A percentile compares a stretch with the other conserved stretches of the same genome.
Evolutionary conservation across 2,797 vertebrate species (phyloP).

Genomic region (Acanthurus leucopareius): DNA sequence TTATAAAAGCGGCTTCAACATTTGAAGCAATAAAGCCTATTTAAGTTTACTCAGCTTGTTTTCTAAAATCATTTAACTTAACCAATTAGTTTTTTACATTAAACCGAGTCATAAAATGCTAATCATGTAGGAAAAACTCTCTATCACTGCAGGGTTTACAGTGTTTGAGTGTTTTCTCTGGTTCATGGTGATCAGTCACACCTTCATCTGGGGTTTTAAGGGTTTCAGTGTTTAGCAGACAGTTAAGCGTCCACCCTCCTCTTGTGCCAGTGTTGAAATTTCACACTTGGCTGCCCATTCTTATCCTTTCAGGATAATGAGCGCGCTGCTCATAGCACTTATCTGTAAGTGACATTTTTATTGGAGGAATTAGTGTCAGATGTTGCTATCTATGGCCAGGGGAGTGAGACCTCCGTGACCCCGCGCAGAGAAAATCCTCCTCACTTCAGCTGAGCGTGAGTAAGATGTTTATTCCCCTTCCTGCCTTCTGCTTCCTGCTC

Average conservation of each 20-base stretch:
- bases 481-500: constrained; percentile 35
- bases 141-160: too few species aligned
- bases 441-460: constrained; percentile 30
- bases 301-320: constrained; percentile 66
- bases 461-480: constrained; percentile 40
- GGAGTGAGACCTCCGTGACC: constrained; percentile 56
- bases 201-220: constrained; percentile 3
- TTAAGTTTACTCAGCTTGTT: background rate
- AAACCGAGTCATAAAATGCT: too few species aligned
- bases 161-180: background rate
- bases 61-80: background rate
- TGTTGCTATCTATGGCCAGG: constrained; percentile 62
- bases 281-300: constrained; percentile 57
- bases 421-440: constrained; percentile 19
- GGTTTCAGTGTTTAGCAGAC: constrained; percentile 13
- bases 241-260: constrained; percentile 35
- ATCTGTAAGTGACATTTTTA: constrained; percentile 68
- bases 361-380: constrained; percentile 63
- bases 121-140: too few species aligned
- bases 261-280: constrained; percentile 53
- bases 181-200: background rate
- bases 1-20: background rate
- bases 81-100: too few species aligned
- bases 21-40: background rate
- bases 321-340: constrained; percentile 53